A percentile compares a stretch with the other conserved stretches of the same genome.
Evolutionary conservation across 2,888 invertebrate genomes (phyloP).

Genomic region (Hofmannophila pseudospretella): DNA sequence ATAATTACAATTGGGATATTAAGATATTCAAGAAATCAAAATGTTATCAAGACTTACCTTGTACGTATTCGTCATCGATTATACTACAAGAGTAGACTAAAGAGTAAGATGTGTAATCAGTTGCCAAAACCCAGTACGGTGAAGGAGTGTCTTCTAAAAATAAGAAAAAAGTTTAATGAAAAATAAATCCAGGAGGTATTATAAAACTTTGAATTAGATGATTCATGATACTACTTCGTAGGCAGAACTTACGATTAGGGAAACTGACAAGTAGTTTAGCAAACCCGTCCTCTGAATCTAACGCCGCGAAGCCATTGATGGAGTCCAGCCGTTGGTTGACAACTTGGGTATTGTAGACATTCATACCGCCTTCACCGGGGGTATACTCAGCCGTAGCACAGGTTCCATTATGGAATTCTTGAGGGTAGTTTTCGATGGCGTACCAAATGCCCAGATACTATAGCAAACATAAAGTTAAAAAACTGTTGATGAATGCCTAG

Average conservation of each 20-base stretch:
- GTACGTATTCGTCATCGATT: conserved; percentile 22
- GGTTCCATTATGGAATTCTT: conserved; percentile 26
- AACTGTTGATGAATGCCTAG: too few species aligned
- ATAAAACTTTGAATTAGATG: too few species aligned
- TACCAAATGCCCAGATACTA: conserved; percentile 12
- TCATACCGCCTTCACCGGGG: conserved; percentile 6
- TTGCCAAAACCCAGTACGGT: conserved; percentile 79
- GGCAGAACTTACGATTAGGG: conserved; percentile 64
- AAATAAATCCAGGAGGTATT: too few species aligned
- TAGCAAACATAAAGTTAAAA: too few species aligned
- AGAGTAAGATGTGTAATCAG: conserved; percentile 77
- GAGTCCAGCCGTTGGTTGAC: conserved; percentile 39
- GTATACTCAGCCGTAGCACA: conserved; percentile 49
- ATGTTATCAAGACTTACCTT: conserved; percentile 29
- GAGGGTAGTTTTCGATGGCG: conserved; percentile 28
- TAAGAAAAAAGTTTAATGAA: not conserved
- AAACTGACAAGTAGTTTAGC: conserved; percentile 51
- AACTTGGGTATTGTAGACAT: conserved; percentile 26
- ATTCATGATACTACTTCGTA: too few species aligned
- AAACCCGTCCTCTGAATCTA: conserved; percentile 31
- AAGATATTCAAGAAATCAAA: too few species aligned
- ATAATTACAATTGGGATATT: too few species aligned
- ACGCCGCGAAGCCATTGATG: conserved; percentile 69
- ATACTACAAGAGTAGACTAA: conserved; percentile 80
- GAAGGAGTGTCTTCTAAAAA: conserved; percentile 29